Evolutionary conservation across 2,797 vertebrate genomes (phyloP).

Genomic region (Menidia menidia): DNA sequence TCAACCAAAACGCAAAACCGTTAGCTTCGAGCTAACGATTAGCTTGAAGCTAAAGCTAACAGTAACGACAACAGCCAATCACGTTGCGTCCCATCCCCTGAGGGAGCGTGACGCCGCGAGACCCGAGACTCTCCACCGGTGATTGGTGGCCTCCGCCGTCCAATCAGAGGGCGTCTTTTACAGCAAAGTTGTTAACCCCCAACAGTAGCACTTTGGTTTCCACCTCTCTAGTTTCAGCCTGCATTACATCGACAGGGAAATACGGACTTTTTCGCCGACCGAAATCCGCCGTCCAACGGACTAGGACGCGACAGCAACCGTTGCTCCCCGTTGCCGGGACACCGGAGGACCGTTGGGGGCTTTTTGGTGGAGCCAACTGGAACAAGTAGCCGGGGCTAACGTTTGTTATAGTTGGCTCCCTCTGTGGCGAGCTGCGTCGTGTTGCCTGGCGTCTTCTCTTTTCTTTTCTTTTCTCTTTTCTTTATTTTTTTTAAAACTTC

Average conservation of each 20-base stretch:
- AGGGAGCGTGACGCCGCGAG: slow-evolving; percentile 60
- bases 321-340: background rate
- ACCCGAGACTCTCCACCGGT: slow-evolving; percentile 67
- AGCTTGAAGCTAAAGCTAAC: no score
- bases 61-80: slow-evolving; percentile 61
- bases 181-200: slow-evolving; percentile 97
- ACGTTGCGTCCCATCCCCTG: slow-evolving; percentile 31
- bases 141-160: slow-evolving; percentile 80
- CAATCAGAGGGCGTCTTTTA: slow-evolving; percentile 85
- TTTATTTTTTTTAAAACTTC: slow-evolving; percentile 43
- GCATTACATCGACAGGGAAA: slow-evolving; percentile 66
- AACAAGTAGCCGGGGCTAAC: slow-evolving; percentile 50
- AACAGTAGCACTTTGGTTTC: slow-evolving; percentile 81
- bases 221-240: slow-evolving; percentile 73
- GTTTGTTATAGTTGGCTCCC: slow-evolving; percentile 48
- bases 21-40: no score
- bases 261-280: slow-evolving; percentile 44
- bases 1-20: no score
- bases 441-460: slow-evolving; percentile 40
- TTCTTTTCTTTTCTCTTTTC: slow-evolving; percentile 16
- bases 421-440: slow-evolving; percentile 71
- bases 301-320: slow-evolving; percentile 8
- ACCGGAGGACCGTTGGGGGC: slow-evolving; percentile 5
- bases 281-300: slow-evolving; percentile 10
- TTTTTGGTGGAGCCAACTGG: slow-evolving; percentile 15